Evolutionary conservation across 2,888 invertebrate species (phyloP).

Genomic region (Serripes groenlandicus): DNA sequence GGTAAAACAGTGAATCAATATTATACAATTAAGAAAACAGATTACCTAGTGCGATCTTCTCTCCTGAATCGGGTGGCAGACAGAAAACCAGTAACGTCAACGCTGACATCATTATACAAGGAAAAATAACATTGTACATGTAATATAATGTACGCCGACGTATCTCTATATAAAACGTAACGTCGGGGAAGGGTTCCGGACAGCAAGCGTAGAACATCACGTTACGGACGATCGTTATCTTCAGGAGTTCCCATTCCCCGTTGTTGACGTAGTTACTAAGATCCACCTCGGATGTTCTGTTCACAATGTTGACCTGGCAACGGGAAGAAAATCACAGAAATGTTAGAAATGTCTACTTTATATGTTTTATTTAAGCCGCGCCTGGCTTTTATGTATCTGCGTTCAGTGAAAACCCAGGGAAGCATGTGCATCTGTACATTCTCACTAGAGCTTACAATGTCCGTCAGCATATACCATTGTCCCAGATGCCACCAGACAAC

Average conservation of each 20-base stretch:
- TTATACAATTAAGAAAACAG: background rate
- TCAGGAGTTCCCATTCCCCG: conserved; percentile 85
- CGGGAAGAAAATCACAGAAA: too few species aligned
- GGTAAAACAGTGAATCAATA: too few species aligned
- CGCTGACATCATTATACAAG: conserved; percentile 90
- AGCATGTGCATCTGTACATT: too few species aligned
- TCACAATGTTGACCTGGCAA: conserved; percentile 83
- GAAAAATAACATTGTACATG: conserved; percentile 89
- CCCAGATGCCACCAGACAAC: too few species aligned
- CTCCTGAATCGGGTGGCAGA: conserved; percentile 88
- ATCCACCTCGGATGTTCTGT: conserved; percentile 82
- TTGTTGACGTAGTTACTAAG: conserved; percentile 84
- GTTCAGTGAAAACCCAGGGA: too few species aligned
- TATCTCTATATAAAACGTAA: conserved; percentile 86
- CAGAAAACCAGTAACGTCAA: conserved; percentile 88
- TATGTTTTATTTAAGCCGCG: too few species aligned
- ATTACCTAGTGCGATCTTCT: conserved; percentile 88
- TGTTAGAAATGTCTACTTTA: too few species aligned
- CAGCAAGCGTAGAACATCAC: conserved; percentile 85
- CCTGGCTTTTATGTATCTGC: too few species aligned
- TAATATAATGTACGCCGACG: conserved; percentile 87
- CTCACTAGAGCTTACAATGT: too few species aligned
- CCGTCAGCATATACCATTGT: too few species aligned
- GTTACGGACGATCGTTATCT: conserved; percentile 80
- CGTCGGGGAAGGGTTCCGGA: conserved; percentile 85